Evolutionary conservation across 2,888 invertebrate species (phyloP), one percentile per base, ranked within the genome.

Genomic region (Tanaodytes sp.): DNA sequence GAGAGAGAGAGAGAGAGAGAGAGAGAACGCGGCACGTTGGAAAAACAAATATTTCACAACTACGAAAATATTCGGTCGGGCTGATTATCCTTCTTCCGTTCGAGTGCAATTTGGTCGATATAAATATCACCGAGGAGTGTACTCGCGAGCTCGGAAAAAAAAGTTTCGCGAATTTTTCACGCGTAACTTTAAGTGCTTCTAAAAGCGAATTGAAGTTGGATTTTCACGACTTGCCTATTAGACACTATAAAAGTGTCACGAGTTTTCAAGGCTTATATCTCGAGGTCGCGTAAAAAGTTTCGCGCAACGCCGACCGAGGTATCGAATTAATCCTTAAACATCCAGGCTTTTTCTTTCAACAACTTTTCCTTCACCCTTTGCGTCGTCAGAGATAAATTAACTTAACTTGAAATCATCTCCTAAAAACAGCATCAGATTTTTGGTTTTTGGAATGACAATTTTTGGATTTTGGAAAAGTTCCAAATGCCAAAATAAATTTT

Each of bases 181-280:
- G 33, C 49, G 48, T 69, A 59, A 63, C 48, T 63, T 69, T 69
- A 69, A 69, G 68, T 69, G 68, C 68, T 63, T 69, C 49, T 69
- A 69, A 69, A 69, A 69, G 68, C 63, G 58, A 63, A 63, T 69
- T 69, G 54, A 58, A 69, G 63, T 69, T 59, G 63, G 68, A 58
- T 63, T 69, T 69, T 69, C 63, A 61, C 63, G 58, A 63, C 68
- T 54, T 63, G 19, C 58, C 63, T 49, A 69, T 63, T 69, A 69
- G 68, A 59, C 63, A 63, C 63, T 69, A 58, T 54, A 59, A 63
- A 69, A 69, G 63, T 58, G 68, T 69, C 63, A 69, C 58, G 63
- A 69, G 58, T 58, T 69, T 63, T 59, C 58, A 54, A 54, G 58
- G 63, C 54, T 69, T 63, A 58, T 69, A 69, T 63, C 39, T 58